A percentile compares a stretch with the other conserved stretches of the same genome.
Evolutionary conservation across 2,113 vertebrate species (phyloP).

Genomic region (Reinhardtius hippoglossoides): DNA sequence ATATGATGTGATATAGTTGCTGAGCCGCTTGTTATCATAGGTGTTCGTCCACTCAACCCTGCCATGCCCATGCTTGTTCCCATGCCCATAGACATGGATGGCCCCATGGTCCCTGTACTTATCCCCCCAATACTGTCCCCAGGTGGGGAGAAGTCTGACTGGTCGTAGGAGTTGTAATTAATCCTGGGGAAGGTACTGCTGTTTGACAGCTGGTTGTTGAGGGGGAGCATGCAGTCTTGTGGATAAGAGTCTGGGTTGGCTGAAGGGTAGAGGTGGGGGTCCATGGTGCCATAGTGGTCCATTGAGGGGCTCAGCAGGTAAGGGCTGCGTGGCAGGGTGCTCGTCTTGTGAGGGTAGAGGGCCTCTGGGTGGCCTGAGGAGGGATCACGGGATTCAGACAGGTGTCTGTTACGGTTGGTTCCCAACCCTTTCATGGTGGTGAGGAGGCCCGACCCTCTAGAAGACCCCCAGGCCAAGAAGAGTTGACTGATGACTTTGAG

Average conservation of each 20-base stretch:
- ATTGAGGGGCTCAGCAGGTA: conserved; percentile 91
- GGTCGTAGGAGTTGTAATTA: conserved; percentile 96
- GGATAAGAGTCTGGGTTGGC: conserved; percentile 84
- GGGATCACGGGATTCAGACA: conserved; percentile 93
- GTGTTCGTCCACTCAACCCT: conserved; percentile 72
- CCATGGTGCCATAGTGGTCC: conserved; percentile 90
- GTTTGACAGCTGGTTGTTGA: conserved; percentile 95
- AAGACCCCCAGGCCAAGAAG: conserved; percentile 72
- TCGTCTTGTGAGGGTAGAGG: conserved; percentile 85
- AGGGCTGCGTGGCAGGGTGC: conserved; percentile 87
- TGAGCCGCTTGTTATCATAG: conserved; percentile 86
- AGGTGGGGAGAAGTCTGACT: conserved; percentile 90
- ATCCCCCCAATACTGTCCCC: conserved; percentile 83
- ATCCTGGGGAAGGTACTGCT: conserved; percentile 98
- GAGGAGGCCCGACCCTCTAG: conserved; percentile 78
- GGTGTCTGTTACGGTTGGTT: conserved; percentile 92
- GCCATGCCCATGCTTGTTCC: conserved; percentile 71
- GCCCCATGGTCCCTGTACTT: conserved; percentile 81
- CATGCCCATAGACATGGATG: conserved; percentile 82
- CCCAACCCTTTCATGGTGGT: conserved; percentile 95
- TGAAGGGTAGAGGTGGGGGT: conserved; percentile 84
- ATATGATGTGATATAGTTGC: conserved; percentile 85
- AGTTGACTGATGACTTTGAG: conserved; percentile 50
- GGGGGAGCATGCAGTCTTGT: conserved; percentile 90
- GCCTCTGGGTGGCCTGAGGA: conserved; percentile 82